Conservation (phyloP, 2,113 vertebrate species). For the Pristiophorus japonicus region DNA sequence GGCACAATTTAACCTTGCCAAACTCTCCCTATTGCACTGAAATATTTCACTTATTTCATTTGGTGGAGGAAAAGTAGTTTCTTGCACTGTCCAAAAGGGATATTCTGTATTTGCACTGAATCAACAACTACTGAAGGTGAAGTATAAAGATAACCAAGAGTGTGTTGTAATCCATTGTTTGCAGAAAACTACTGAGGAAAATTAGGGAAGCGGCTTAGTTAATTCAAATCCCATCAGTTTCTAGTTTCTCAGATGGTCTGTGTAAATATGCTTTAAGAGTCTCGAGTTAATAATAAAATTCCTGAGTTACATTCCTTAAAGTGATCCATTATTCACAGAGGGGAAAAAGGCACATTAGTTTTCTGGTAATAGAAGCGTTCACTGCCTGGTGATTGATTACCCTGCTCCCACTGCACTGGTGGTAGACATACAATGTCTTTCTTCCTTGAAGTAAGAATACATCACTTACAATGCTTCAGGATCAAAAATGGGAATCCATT, state of each 20-base stretch:
- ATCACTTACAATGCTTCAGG: not conserved
- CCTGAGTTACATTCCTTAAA: constrained; percentile 18
- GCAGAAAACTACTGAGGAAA: not conserved
- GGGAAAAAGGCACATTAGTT: not conserved
- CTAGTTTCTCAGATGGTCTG: not conserved
- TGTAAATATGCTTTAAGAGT: constrained; percentile 2
- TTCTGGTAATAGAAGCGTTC: not conserved
- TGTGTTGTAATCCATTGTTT: not conserved
- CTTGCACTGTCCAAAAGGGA: not conserved
- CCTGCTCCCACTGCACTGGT: not conserved
- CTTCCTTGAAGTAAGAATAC: not conserved
- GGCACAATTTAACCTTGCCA: not conserved
- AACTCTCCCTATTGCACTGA: not conserved
- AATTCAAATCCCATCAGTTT: constrained; percentile 14
- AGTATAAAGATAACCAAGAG: not conserved
- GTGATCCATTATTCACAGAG: not conserved
- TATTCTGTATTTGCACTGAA: not conserved
- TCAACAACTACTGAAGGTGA: not conserved
- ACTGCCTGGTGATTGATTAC: not conserved
- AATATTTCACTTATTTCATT: not conserved
- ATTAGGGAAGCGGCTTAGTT: not conserved
- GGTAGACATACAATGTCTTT: not conserved
- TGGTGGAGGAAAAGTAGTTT: not conserved
- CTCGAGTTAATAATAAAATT: constrained; percentile 1
- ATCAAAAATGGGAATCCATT: not conserved